Evolutionary conservation across 1,140 invertebrate genomes (phyloP).

Genomic region (Drosophila repleta): DNA sequence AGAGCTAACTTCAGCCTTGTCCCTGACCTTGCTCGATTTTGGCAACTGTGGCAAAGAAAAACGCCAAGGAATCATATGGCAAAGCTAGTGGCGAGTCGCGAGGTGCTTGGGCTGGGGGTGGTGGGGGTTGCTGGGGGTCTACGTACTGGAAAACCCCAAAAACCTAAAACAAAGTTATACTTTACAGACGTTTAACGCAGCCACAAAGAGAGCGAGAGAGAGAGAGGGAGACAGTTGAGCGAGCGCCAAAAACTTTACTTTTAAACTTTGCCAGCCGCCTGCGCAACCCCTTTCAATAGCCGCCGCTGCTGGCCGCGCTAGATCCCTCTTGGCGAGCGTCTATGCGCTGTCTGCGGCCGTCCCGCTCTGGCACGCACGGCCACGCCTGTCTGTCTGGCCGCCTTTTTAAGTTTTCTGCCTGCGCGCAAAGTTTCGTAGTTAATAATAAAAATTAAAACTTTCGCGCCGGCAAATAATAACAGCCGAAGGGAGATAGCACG

Average conservation of each 20-base stretch:
- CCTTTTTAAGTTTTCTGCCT: slow-evolving; percentile 77
- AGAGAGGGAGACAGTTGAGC: slow-evolving; percentile 12
- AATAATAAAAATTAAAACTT: slow-evolving; percentile 83
- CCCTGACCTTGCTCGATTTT: slow-evolving; percentile 80
- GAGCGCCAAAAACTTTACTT: slow-evolving; percentile 78
- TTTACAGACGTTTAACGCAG: slow-evolving; percentile 74
- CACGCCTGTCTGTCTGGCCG: slow-evolving; percentile 53
- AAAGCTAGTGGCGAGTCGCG: slow-evolving; percentile 8
- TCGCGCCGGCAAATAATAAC: slow-evolving; percentile 81
- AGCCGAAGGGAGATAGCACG: slow-evolving; percentile 64
- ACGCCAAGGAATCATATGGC: slow-evolving; percentile 52
- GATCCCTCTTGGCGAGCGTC: slow-evolving; percentile 43
- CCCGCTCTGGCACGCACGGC: background rate
- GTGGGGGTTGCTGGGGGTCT: background rate
- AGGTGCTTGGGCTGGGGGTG: background rate
- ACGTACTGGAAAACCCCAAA: slow-evolving; percentile 63
- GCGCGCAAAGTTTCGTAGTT: slow-evolving; percentile 77
- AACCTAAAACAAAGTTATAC: slow-evolving; percentile 83
- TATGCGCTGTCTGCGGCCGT: slow-evolving; percentile 55
- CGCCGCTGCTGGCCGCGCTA: slow-evolving; percentile 2
- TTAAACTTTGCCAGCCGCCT: slow-evolving; percentile 70
- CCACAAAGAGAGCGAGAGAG: background rate
- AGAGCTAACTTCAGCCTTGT: slow-evolving; percentile 50
- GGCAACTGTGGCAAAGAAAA: slow-evolving; percentile 69
- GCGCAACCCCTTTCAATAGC: slow-evolving; percentile 37